Evolutionary conservation across 2,113 vertebrate species (phyloP).

Genomic region (Bubo bubo): DNA sequence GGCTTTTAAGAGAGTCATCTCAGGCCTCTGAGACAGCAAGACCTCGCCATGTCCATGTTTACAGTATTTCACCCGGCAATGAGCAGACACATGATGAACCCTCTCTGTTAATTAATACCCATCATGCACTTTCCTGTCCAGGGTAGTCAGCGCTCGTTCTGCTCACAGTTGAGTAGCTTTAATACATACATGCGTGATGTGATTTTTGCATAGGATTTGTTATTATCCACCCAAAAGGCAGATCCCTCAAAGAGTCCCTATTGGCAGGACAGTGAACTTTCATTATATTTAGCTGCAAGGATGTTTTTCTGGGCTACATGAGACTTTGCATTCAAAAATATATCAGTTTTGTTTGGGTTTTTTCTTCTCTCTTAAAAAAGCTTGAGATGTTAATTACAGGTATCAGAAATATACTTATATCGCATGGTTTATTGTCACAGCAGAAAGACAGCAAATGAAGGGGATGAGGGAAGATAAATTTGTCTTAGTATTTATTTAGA

Average conservation of each 20-base stretch:
- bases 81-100: neutral
- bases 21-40: neutral
- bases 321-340: neutral
- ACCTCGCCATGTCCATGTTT: neutral
- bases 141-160: neutral
- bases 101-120: neutral
- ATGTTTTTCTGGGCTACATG: neutral
- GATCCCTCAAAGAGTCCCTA: neutral
- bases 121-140: neutral
- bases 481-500: neutral
- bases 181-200: neutral
- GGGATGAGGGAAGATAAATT: neutral
- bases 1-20: neutral
- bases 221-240: neutral
- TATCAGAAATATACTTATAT: neutral
- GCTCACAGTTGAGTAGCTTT: neutral
- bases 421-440: neutral
- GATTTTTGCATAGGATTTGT: neutral
- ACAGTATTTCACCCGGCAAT: neutral
- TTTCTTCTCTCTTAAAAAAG: neutral
- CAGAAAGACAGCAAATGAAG: neutral
- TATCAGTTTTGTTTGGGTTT: fast-evolving
- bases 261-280: neutral
- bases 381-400: neutral
- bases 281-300: neutral